phyloP scores from a whole-genome alignment of 2,797 vertebrate species.

The Carapus acus region DNA sequence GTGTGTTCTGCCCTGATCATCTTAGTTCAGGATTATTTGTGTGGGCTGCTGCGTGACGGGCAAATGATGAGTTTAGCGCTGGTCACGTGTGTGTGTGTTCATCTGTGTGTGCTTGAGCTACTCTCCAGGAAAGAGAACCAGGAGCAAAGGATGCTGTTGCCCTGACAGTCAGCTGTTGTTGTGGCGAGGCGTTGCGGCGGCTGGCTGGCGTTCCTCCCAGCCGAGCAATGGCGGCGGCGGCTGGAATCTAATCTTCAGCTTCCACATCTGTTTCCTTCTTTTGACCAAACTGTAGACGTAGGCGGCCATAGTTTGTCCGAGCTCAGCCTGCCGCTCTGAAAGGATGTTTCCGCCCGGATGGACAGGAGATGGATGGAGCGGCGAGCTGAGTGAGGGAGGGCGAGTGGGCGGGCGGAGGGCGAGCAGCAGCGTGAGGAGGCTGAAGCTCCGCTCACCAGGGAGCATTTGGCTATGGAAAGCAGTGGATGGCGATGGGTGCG shows the following conservation, averaged over 20 bases:
- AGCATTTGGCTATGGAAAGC: too few species aligned
- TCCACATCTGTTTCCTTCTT: constrained; percentile 72
- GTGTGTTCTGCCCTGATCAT: constrained; percentile 48
- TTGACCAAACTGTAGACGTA: constrained; percentile 39
- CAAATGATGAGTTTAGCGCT: constrained; percentile 40
- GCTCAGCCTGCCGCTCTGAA: constrained; percentile 32
- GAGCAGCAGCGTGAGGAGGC: too few species aligned
- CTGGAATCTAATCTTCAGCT: constrained; percentile 63
- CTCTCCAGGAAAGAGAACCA: neutral
- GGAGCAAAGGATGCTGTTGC: constrained; percentile 28
- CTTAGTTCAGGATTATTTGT: constrained; percentile 57
- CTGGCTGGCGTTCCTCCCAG: too few species aligned
- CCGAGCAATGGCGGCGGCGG: constrained; percentile 13
- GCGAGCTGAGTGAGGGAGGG: too few species aligned
- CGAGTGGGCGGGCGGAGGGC: too few species aligned
- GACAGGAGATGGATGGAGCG: too few species aligned
- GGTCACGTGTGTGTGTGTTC: constrained; percentile 38
- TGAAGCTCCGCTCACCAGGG: too few species aligned
- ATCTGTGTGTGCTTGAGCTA: neutral
- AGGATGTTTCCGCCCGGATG: too few species aligned
- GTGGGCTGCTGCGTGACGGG: constrained; percentile 35
- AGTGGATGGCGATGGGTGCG: too few species aligned
- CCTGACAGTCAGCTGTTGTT: constrained; percentile 2
- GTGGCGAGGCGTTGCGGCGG: constrained; percentile 12
- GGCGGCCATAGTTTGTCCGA: constrained; percentile 46